A percentile compares a stretch with the other conserved stretches of the same genome.
Conservation (phyloP, 2,113 vertebrate species). For the Bufo bufo region DNA sequence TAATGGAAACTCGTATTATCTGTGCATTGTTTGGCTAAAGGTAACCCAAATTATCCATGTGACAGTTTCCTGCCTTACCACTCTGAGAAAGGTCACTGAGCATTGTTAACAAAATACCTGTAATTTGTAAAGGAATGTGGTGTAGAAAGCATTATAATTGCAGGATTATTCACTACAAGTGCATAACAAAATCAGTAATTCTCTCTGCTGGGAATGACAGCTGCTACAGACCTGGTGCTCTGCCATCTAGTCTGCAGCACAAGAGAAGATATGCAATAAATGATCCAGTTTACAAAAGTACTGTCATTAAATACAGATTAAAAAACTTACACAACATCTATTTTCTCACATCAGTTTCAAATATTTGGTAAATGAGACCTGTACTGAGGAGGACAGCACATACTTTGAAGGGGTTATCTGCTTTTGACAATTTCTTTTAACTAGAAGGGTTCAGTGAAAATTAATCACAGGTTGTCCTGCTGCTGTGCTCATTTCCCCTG, state of each 20-base stretch:
- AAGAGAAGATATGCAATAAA: slow-evolving; percentile 65
- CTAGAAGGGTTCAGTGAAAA: not conserved
- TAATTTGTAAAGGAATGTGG: slow-evolving; percentile 45
- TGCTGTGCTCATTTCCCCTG: too few species aligned
- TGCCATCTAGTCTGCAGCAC: slow-evolving; percentile 59
- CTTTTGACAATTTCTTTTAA: not conserved
- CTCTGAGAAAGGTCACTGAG: slow-evolving; percentile 24
- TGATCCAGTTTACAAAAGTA: not conserved
- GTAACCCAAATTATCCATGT: slow-evolving; percentile 31
- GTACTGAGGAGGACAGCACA: not conserved
- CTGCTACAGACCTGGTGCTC: slow-evolving; percentile 62
- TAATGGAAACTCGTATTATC: not conserved
- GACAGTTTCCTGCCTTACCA: not conserved
- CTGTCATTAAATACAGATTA: not conserved
- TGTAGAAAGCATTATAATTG: slow-evolving; percentile 63
- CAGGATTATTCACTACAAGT: slow-evolving; percentile 59
- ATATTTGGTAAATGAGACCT: not conserved
- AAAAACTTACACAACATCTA: not conserved
- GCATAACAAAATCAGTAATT: slow-evolving; percentile 63
- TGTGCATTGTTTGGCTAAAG: not conserved
- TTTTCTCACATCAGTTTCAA: not conserved
- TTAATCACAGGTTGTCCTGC: too few species aligned
- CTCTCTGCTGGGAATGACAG: slow-evolving; percentile 60
- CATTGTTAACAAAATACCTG: slow-evolving; percentile 41
- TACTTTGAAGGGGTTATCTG: not conserved